Conservation (phyloP, 2,113 vertebrate genomes). For the Zeus faber region DNA sequence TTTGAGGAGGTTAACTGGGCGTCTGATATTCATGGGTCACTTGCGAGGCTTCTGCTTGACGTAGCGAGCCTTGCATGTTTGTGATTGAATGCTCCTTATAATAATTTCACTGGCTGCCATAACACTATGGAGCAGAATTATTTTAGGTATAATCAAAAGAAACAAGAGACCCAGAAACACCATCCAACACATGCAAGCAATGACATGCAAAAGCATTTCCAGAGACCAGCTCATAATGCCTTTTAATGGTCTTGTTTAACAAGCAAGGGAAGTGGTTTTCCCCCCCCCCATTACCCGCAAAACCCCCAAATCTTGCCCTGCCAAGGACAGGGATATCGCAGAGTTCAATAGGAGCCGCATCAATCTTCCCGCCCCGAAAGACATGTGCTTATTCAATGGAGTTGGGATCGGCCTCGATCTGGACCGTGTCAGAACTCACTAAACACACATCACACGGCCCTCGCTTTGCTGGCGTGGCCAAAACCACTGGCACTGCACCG, state of each 20-base stretch:
- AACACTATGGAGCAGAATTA: slow-evolving; percentile 32
- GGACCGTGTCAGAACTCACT: slow-evolving; percentile 53
- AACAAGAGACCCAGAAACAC: slow-evolving; percentile 49
- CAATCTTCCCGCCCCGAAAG: slow-evolving; percentile 60
- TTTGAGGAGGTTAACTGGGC: too few species aligned
- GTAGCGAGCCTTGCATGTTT: too few species aligned
- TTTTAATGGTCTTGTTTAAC: slow-evolving; percentile 77
- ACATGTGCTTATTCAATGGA: slow-evolving; percentile 57
- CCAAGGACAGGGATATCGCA: slow-evolving; percentile 70
- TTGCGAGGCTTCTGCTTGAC: too few species aligned
- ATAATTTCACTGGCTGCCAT: slow-evolving; percentile 17
- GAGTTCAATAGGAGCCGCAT: slow-evolving; percentile 68
- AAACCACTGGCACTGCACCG: slow-evolving; percentile 49
- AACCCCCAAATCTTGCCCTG: slow-evolving; percentile 50
- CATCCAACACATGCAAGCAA: slow-evolving; percentile 64
- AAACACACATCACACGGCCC: slow-evolving; percentile 39
- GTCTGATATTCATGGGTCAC: too few species aligned
- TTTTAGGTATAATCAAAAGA: slow-evolving; percentile 48
- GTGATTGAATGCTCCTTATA: slow-evolving; percentile 9
- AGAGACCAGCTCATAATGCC: slow-evolving; percentile 58
- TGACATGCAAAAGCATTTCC: slow-evolving; percentile 54
- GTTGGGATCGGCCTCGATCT: slow-evolving; percentile 48
- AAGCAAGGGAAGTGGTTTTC: slow-evolving; percentile 73
- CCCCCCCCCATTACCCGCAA: slow-evolving; percentile 65
- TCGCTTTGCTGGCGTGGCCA: slow-evolving; percentile 35